Evolutionary conservation across 2,113 vertebrate genomes (phyloP).

Genomic region (Butorides virescens): DNA sequence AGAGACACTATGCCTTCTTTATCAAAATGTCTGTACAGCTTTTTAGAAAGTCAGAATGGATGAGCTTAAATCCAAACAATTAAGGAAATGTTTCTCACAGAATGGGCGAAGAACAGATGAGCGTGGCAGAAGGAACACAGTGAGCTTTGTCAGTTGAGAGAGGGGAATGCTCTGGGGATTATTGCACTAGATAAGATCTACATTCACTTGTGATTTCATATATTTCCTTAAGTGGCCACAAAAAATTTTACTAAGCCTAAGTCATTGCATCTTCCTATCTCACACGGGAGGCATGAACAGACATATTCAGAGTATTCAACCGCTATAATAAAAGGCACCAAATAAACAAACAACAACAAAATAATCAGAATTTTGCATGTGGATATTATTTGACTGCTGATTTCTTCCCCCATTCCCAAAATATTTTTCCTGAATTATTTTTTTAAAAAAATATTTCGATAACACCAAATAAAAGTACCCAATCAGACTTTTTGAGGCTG

Average conservation of each 20-base stretch:
- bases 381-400: not conserved
- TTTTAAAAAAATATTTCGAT: not conserved
- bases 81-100: not conserved
- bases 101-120: conserved; percentile 27
- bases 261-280: not conserved
- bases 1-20: not conserved
- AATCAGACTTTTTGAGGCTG: not conserved
- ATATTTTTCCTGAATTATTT: not conserved
- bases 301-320: not conserved
- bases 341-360: not conserved
- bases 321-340: not conserved
- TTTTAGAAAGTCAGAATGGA: not conserved
- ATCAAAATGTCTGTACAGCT: not conserved
- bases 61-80: conserved; percentile 20
- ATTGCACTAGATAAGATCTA: not conserved
- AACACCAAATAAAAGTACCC: not conserved
- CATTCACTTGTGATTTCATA: not conserved
- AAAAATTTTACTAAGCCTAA: not conserved
- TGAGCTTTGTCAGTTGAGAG: not conserved
- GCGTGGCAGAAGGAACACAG: not conserved
- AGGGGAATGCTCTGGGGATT: not conserved
- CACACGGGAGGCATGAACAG: not conserved
- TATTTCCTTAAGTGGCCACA: not conserved
- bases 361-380: not conserved
- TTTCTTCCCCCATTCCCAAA: not conserved